Conservation (phyloP, 2,797 vertebrate species). For the Dendrocincla fuliginosa region DNA sequence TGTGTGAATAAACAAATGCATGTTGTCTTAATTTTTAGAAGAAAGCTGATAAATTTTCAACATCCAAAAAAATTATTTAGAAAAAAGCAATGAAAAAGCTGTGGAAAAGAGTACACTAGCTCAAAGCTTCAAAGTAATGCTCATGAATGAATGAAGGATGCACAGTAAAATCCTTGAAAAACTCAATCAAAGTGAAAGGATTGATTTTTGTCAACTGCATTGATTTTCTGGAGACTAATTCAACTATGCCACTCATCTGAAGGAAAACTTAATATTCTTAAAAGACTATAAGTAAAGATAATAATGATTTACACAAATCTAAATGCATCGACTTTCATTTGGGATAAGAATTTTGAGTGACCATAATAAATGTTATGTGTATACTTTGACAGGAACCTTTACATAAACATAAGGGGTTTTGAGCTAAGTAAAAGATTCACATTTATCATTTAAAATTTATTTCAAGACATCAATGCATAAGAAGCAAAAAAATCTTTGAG, state of each 20-base stretch:
- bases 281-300: background rate
- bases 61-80: background rate
- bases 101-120: background rate
- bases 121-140: background rate
- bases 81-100: background rate
- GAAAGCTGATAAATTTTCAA: background rate
- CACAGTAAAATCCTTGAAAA: background rate
- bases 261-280: constrained; percentile 13
- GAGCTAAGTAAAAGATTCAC: background rate
- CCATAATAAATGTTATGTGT: background rate
- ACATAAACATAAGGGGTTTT: background rate
- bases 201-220: background rate
- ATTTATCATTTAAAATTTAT: background rate
- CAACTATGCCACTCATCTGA: background rate
- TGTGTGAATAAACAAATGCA: accelerated
- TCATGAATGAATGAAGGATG: background rate
- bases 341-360: background rate
- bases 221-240: constrained; percentile 22
- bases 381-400: background rate
- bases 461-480: background rate
- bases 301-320: background rate
- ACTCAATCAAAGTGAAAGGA: background rate
- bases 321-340: background rate
- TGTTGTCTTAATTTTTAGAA: background rate
- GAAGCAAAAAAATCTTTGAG: background rate